Base-by-base conservation (phyloP, 2,888 invertebrate species). In the Creontiades dilutus region DNA sequence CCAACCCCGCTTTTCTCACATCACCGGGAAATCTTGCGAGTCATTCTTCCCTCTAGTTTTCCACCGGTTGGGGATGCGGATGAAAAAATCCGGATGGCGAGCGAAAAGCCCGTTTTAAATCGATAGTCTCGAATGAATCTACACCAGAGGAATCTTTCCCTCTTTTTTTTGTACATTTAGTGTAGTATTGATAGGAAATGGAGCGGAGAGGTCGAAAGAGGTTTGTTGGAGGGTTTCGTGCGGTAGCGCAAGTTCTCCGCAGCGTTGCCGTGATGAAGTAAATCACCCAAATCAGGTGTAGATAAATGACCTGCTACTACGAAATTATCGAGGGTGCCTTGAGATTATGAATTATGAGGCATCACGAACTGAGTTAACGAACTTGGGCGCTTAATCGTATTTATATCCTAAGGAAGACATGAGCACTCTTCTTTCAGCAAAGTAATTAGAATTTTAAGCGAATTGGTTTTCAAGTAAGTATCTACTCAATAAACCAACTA, bases 1-100 rank as follows among this genome's bases (percentile, higher is more conserved):
- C 68, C 9, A 11, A 7, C 16, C 57, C 57, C 13, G 52, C 11
- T 52, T 61, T 19, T 61, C 61, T n/a, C 68, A 23, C 23, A 68
- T 23, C 68, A 68, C 68, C 23, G 23, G 23, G 19, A 78, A 78
- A 78, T 78, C 78, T 78, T 46, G 16, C 78, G 28, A 78, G n/a
- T 27, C 23, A 9, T 28, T 16, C 23, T 19, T 68, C 68, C 23
- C n/a, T 16, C 78, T 14, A 19, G 78, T 78, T 78, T 28, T 46
- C 78, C 2, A n/a, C 47, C 13, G 46, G 37, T 78, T 78, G 78
- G 46, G 78, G 78, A 78, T 46, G 78, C 78, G 78, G 78, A 78
- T 46, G 47, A 78, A 78, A 78, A 78, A 14, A 5, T 47, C 37
- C 78, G 78, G 78, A 78, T 37, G 37, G 78, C 46, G 19, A 19